Conservation (phyloP, 2,888 invertebrate species). For the Cyclophora albipunctata region DNA sequence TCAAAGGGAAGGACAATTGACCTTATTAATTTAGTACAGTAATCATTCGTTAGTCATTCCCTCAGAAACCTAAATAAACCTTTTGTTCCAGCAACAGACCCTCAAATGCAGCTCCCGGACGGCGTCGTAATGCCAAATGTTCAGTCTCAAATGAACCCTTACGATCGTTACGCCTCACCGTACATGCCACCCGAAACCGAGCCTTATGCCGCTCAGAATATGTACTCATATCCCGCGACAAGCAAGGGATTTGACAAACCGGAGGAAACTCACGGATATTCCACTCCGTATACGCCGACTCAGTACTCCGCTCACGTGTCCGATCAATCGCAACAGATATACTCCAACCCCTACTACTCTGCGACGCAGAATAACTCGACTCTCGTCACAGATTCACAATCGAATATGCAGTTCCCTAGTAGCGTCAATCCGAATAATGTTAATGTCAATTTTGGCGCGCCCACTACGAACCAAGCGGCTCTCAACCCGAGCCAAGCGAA, state of each 20-base stretch:
- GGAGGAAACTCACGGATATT: constrained; percentile 46
- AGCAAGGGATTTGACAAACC: constrained; percentile 45
- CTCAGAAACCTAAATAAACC: too few species aligned
- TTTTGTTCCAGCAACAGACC: constrained; percentile 47
- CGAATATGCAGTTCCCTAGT: constrained; percentile 16
- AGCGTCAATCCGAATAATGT: constrained; percentile 11
- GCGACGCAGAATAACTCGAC: constrained; percentile 45
- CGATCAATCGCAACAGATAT: constrained; percentile 42
- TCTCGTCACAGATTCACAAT: constrained; percentile 49
- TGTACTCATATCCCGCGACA: constrained; percentile 38
- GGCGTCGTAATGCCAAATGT: constrained; percentile 47
- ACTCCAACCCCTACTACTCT: constrained; percentile 53
- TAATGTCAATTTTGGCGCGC: constrained; percentile 23
- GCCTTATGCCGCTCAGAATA: constrained; percentile 33
- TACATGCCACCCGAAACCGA: constrained; percentile 41
- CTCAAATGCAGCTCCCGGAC: constrained; percentile 55
- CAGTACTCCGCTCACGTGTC: constrained; percentile 43
- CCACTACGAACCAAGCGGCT: constrained; percentile 14
- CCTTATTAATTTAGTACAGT: too few species aligned
- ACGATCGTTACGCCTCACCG: constrained; percentile 39
- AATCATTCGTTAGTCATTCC: too few species aligned
- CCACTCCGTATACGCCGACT: constrained; percentile 49
- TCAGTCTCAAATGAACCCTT: constrained; percentile 37
- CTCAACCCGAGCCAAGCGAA: constrained; percentile 1
- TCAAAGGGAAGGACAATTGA: neutral